Percentiles rank a stretch among this genome's conserved stretches.
Evolutionary conservation across 1,140 invertebrate genomes (phyloP).

Genomic region (Drosophila kohkoa): DNA sequence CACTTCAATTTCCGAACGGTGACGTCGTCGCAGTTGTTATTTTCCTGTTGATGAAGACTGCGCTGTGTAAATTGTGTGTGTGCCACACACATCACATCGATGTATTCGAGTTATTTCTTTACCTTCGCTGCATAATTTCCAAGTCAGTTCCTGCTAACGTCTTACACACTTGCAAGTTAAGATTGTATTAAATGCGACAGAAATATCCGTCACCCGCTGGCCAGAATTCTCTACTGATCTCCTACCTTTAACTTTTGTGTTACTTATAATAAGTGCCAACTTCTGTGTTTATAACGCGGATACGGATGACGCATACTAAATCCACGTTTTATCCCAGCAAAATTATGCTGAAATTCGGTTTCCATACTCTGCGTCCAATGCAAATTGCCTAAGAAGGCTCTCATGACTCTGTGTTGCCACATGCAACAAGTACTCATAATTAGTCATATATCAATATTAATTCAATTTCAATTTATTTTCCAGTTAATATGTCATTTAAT

Average conservation of each 20-base stretch:
- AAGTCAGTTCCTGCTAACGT: constrained; percentile 40
- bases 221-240: no score
- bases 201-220: neutral
- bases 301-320: neutral
- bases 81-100: neutral
- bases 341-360: neutral
- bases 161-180: neutral
- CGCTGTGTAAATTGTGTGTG: constrained; percentile 2
- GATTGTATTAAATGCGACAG: neutral
- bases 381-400: neutral
- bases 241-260: no score
- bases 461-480: neutral
- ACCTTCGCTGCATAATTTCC: constrained; percentile 38
- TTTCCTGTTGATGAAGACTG: neutral
- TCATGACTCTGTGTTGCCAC: neutral
- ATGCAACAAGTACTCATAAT: neutral
- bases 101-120: neutral
- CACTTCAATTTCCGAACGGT: constrained; percentile 62
- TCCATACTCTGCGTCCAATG: no score
- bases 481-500: no score
- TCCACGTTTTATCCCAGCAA: neutral
- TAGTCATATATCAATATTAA: neutral
- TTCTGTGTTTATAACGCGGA: no score
- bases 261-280: no score
- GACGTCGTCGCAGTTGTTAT: constrained; percentile 11